phyloP scores from a whole-genome alignment of 2,797 vertebrate genomes.

The Glyptemys insculpta region DNA sequence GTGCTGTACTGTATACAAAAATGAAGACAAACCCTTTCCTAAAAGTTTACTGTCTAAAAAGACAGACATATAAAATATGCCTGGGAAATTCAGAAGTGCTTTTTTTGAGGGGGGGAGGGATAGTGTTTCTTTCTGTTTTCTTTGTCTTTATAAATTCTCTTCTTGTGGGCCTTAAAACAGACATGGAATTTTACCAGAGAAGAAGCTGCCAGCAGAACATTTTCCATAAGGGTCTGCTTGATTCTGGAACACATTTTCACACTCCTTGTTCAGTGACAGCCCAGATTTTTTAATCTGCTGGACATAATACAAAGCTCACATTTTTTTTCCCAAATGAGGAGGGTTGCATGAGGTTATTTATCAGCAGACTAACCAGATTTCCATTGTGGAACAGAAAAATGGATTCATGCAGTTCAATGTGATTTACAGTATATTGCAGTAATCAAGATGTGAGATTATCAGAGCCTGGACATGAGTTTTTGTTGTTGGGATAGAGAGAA shows the following conservation, averaged over 20 bases:
- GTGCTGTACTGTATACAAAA: conserved; percentile 46
- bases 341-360: neutral
- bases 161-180: conserved; percentile 23
- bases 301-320: neutral
- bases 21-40: conserved; percentile 12
- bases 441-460: neutral
- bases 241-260: neutral
- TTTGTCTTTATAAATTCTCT: conserved; percentile 33
- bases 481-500: neutral
- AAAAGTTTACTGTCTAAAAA: conserved; percentile 62
- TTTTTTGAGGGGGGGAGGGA: neutral
- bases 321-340: neutral
- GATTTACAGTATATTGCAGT: neutral
- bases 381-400: neutral
- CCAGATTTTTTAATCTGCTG: neutral
- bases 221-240: neutral
- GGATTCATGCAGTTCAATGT: neutral
- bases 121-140: neutral
- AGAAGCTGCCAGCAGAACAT: conserved; percentile 27
- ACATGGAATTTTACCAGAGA: conserved; percentile 9
- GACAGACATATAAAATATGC: conserved; percentile 51
- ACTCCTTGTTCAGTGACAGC: rapidly evolving
- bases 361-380: neutral
- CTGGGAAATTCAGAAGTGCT: conserved; percentile 38
- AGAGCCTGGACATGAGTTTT: neutral